Percentiles rank a stretch among this genome's conserved stretches.
Evolutionary conservation across 1,140 invertebrate species (phyloP).

Genomic region (Scaptodrosophila lebanonensis): DNA sequence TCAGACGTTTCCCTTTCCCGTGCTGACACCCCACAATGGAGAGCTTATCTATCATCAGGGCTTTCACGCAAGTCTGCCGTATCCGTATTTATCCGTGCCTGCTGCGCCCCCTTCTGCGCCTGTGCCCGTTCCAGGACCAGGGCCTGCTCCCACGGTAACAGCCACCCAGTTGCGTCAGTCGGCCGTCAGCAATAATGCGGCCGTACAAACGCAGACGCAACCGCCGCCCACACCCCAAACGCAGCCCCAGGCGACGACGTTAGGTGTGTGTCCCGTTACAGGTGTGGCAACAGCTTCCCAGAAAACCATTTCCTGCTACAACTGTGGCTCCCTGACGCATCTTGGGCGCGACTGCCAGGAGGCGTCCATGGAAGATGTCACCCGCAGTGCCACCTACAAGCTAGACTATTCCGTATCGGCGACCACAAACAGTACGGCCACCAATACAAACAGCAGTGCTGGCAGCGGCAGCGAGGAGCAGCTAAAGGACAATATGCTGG

Average conservation of each 20-base stretch:
- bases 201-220: constrained; percentile 41
- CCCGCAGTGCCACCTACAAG: constrained; percentile 82
- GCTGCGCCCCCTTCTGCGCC: constrained; percentile 75
- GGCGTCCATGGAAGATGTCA: constrained; percentile 92
- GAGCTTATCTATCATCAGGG: constrained; percentile 76
- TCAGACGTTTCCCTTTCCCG: constrained; percentile 77
- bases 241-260: constrained; percentile 27
- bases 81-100: constrained; percentile 51
- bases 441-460: constrained; percentile 21
- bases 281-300: constrained; percentile 34
- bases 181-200: constrained; percentile 51
- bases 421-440: constrained; percentile 32
- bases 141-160: constrained; percentile 78
- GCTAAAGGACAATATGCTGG: constrained; percentile 43
- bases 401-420: constrained; percentile 79
- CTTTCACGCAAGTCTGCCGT: constrained; percentile 76
- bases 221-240: constrained; percentile 32
- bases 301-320: constrained; percentile 81
- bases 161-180: constrained; percentile 77
- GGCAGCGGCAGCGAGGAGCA: constrained; percentile 10
- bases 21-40: constrained; percentile 70
- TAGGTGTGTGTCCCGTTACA: constrained; percentile 54
- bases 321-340: constrained; percentile 87
- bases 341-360: constrained; percentile 90
- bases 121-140: constrained; percentile 65